Conservation (phyloP, 1,140 invertebrate genomes). For the Aphidius gifuensis region DNA sequence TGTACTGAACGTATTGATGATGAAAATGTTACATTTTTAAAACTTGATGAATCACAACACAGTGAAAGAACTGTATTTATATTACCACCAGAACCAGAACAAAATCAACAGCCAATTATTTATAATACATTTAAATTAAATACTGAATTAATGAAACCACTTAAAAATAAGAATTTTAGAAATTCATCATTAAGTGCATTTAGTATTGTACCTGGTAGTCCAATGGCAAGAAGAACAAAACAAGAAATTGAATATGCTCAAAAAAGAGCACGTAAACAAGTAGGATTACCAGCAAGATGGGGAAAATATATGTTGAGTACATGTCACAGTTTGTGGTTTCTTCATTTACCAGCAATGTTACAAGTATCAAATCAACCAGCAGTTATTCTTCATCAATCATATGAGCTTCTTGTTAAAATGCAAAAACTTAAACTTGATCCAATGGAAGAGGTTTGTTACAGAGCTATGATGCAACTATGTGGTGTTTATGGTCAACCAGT, state of each 20-base stretch:
- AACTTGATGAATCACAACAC: constrained; percentile 69
- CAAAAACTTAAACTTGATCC: constrained; percentile 71
- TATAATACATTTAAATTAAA: constrained; percentile 59
- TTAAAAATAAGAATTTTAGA: constrained; percentile 45
- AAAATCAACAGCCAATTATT: constrained; percentile 41
- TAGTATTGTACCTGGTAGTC: constrained; percentile 71
- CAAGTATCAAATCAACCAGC: constrained; percentile 62
- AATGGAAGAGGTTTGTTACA: constrained; percentile 95
- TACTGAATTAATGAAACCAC: constrained; percentile 57
- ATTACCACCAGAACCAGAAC: constrained; percentile 82
- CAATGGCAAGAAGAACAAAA: constrained; percentile 88
- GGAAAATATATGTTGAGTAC: constrained; percentile 85
- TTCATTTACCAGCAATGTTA: constrained; percentile 71
- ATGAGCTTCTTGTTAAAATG: constrained; percentile 82
- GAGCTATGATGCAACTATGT: constrained; percentile 98
- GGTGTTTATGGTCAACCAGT: constrained; percentile 91
- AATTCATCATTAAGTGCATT: constrained; percentile 48
- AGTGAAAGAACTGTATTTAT: constrained; percentile 95
- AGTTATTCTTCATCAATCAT: constrained; percentile 78
- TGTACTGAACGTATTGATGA: constrained; percentile 76
- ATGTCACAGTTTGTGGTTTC: constrained; percentile 96
- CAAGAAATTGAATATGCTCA: constrained; percentile 92
- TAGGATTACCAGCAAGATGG: constrained; percentile 75
- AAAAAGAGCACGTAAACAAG: constrained; percentile 77
- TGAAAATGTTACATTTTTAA: constrained; percentile 65